A percentile compares a stretch with the other conserved stretches of the same genome.
Conservation (phyloP, 92 coral and sea anemone genomes). For the Galaxea fascicularis region DNA sequence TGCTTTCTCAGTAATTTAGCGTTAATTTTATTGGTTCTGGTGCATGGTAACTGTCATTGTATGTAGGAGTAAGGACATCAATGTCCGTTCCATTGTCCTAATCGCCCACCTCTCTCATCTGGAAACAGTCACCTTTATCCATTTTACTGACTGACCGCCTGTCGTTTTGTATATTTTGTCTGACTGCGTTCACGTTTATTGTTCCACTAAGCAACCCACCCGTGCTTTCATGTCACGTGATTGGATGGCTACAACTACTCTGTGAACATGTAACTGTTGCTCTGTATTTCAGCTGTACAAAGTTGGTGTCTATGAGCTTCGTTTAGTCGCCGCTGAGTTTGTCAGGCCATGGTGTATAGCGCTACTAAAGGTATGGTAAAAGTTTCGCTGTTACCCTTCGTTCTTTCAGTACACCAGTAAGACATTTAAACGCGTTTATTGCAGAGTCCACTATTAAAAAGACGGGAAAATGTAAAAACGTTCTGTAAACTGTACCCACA, state of each 20-base stretch:
- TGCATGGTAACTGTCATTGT: not conserved
- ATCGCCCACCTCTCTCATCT: too few relatives aligned
- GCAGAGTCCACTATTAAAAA: too few relatives aligned
- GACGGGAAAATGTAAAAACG: too few relatives aligned
- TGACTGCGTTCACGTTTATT: not conserved
- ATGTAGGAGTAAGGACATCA: not conserved
- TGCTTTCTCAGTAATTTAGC: too few relatives aligned
- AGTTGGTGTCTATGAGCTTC: slow-evolving; percentile 21
- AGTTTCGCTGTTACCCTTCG: not conserved
- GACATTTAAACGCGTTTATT: not conserved
- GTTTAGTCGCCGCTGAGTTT: slow-evolving; percentile 29
- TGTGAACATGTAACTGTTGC: not conserved
- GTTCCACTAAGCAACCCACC: not conserved
- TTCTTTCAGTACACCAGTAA: not conserved
- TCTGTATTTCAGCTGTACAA: slow-evolving; percentile 20
- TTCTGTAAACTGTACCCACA: too few relatives aligned
- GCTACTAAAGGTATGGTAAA: slow-evolving; percentile 27
- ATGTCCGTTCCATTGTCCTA: too few relatives aligned
- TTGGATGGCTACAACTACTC: too few relatives aligned
- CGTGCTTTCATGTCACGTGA: not conserved
- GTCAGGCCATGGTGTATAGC: slow-evolving; percentile 52
- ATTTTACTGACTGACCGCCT: not conserved
- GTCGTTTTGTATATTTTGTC: not conserved
- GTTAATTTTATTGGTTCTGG: too few relatives aligned
- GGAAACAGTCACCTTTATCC: too few relatives aligned